Conservation (phyloP, 2,888 invertebrate species). For the Pristionchus arcanus region DNA sequence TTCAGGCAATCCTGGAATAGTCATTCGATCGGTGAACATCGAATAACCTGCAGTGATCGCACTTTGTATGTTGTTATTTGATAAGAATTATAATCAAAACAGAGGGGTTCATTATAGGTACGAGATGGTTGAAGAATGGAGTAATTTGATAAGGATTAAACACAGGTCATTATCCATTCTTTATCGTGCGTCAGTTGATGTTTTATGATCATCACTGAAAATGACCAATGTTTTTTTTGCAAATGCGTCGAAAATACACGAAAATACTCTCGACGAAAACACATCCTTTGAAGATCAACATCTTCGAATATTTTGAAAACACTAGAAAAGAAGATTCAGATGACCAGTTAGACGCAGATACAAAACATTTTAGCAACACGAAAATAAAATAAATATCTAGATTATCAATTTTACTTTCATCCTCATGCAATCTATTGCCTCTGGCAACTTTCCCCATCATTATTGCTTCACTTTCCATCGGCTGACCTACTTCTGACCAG, state of each 20-base stretch:
- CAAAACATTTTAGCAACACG: background rate
- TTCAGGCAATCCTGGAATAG: background rate
- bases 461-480: background rate
- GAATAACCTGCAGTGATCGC: background rate
- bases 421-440: background rate
- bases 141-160: no score
- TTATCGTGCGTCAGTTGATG: background rate
- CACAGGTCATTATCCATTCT: no score
- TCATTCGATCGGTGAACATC: background rate
- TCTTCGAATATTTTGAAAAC: no score
- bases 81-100: background rate
- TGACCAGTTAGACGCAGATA: background rate
- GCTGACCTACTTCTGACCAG: constrained; percentile 20
- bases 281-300: no score
- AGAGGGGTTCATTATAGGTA: background rate
- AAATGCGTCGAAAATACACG: no score
- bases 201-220: background rate
- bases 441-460: constrained; percentile 29
- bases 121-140: background rate
- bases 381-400: no score
- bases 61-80: background rate
- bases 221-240: background rate
- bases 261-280: no score
- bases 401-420: background rate
- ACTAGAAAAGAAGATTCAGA: no score